Percentiles rank a stretch among this genome's conserved stretches.
Evolutionary conservation across 2,888 invertebrate species (phyloP).

Genomic region (Pristionchus maxplancki): DNA sequence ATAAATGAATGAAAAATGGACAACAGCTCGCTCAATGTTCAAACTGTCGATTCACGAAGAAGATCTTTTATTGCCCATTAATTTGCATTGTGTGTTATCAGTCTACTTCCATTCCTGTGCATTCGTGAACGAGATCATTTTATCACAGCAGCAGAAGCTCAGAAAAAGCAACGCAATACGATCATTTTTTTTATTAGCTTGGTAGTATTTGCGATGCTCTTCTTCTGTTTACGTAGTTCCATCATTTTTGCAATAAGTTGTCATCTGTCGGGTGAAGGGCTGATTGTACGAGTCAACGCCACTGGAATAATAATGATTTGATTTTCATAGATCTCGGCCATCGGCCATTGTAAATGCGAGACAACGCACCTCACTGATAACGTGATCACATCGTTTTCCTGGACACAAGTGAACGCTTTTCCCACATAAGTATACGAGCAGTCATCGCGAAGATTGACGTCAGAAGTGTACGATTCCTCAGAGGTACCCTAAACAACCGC

Average conservation of each 20-base stretch:
- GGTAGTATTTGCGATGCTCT: neutral
- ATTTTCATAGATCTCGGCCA: neutral
- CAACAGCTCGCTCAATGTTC: no score
- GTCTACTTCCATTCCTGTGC: no score
- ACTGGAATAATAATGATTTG: neutral
- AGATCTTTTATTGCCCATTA: no score
- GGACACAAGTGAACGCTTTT: slow-evolving; percentile 14
- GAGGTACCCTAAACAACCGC: neutral
- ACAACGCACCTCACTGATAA: slow-evolving; percentile 30
- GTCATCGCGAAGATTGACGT: neutral
- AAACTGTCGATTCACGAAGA: no score
- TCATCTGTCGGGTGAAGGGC: slow-evolving; percentile 25
- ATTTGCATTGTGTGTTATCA: no score
- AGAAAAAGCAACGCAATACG: no score
- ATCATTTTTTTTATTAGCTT: no score
- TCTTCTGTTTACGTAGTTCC: neutral
- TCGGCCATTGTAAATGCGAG: neutral
- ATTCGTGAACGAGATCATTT: no score
- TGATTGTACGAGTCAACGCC: slow-evolving; percentile 29
- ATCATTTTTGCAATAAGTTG: slow-evolving; percentile 33
- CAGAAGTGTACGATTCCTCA: slow-evolving; percentile 30
- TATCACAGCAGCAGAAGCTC: no score
- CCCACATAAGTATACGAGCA: slow-evolving; percentile 35
- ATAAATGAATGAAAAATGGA: no score
- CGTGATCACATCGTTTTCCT: slow-evolving; percentile 29